Conservation (phyloP, 2,888 invertebrate genomes). For the Sylvicola fuscatus region DNA sequence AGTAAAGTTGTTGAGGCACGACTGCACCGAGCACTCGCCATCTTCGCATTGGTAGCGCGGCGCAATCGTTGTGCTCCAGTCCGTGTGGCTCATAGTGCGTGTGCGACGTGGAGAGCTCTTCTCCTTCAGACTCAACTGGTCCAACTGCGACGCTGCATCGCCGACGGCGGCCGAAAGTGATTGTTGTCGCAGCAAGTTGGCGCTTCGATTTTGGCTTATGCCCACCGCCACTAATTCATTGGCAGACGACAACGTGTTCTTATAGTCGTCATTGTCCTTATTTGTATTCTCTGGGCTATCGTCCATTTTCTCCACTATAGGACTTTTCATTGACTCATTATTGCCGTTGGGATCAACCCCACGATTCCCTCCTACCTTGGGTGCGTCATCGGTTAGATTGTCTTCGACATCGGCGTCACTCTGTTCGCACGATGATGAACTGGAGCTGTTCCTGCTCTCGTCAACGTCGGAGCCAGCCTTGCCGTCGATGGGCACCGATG, state of each 20-base stretch:
- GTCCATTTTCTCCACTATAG: slow-evolving; percentile 29
- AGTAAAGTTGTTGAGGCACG: slow-evolving; percentile 85
- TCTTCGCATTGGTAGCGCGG: slow-evolving; percentile 52
- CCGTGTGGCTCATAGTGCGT: slow-evolving; percentile 22
- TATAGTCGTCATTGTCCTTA: slow-evolving; percentile 29
- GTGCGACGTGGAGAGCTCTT: slow-evolving; percentile 15
- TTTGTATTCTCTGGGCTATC: slow-evolving; percentile 34
- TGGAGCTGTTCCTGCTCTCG: slow-evolving; percentile 7
- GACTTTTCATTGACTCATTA: slow-evolving; percentile 11
- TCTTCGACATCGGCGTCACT: slow-evolving; percentile 70
- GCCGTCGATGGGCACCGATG: slow-evolving; percentile 8
- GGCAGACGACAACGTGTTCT: background rate
- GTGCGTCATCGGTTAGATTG: slow-evolving; percentile 38
- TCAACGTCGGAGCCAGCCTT: slow-evolving; percentile 4
- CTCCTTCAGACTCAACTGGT: slow-evolving; percentile 7
- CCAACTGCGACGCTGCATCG: slow-evolving; percentile 5
- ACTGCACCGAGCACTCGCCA: slow-evolving; percentile 65
- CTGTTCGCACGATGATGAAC: slow-evolving; percentile 37
- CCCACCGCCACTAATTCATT: slow-evolving; percentile 2
- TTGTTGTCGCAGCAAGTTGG: background rate
- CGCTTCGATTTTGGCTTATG: background rate
- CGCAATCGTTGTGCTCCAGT: slow-evolving; percentile 32
- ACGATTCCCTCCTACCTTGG: slow-evolving; percentile 6
- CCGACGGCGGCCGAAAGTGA: background rate
- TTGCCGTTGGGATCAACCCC: slow-evolving; percentile 21